Evolutionary conservation across 2,888 invertebrate species (phyloP).

Genomic region (Trichopoda pennipes): DNA sequence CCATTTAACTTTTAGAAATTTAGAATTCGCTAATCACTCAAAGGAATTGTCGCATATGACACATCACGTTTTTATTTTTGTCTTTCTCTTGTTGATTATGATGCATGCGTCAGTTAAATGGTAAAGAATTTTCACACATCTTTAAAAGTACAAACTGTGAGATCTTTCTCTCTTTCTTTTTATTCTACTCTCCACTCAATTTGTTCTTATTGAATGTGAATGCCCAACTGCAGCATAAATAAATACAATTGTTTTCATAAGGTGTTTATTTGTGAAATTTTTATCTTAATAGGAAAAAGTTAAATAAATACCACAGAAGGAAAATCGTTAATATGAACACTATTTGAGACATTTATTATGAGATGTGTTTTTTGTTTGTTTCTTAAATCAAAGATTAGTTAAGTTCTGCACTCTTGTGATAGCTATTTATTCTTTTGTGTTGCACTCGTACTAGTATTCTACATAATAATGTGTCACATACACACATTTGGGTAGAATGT

Average conservation of each 20-base stretch:
- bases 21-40: conserved; percentile 64
- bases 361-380: neutral
- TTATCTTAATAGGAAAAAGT: neutral
- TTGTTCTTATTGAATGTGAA: conserved; percentile 58
- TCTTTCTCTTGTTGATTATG: conserved; percentile 9
- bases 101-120: conserved; percentile 17
- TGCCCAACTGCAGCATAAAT: conserved; percentile 26
- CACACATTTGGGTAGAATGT: too few relatives aligned
- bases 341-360: conserved; percentile 14
- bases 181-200: conserved; percentile 30
- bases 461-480: neutral
- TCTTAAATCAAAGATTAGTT: conserved; percentile 8
- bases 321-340: neutral
- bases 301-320: neutral
- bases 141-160: conserved; percentile 44
- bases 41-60: conserved; percentile 63
- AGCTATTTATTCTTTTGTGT: conserved; percentile 48
- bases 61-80: conserved; percentile 52
- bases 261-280: neutral
- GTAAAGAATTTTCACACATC: conserved; percentile 57
- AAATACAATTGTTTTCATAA: conserved; percentile 15
- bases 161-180: conserved; percentile 41
- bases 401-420: conserved; percentile 35
- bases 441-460: conserved; percentile 27
- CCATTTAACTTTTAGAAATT: conserved; percentile 31